These are phyloP conservation scores for Cairina moschata DNA, from an alignment of 2,113 vertebrate species.

Conservation along the genomic window DNA sequence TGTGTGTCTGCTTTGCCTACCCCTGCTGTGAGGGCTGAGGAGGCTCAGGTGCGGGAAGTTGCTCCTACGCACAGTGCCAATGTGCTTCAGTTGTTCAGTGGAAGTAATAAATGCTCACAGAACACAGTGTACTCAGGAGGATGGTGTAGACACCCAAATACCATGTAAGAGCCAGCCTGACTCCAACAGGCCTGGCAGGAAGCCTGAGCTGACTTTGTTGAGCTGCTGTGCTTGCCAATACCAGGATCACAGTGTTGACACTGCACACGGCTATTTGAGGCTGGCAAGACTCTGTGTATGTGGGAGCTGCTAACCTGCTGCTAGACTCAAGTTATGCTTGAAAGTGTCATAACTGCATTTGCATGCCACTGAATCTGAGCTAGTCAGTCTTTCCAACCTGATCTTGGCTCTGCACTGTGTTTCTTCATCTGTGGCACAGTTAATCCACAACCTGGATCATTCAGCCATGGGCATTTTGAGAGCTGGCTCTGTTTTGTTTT, in stretches of 20 bases:
- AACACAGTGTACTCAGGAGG: background rate
- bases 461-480: background rate
- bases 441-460: background rate
- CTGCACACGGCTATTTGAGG: background rate
- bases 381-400: conserved; percentile 9
- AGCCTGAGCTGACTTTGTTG: conserved; percentile 9
- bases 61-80: background rate
- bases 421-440: conserved; percentile 29
- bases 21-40: background rate
- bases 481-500: conserved; percentile 35
- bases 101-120: background rate
- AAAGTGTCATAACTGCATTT: conserved; percentile 1
- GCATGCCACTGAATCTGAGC: background rate
- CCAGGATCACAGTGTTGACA: background rate
- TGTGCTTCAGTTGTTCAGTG: background rate
- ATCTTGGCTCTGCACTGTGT: background rate
- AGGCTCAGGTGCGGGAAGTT: background rate
- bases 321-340: conserved; percentile 6
- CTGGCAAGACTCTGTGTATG: background rate
- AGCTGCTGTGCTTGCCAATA: background rate
- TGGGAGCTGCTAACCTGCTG: background rate
- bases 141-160: background rate
- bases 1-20: background rate
- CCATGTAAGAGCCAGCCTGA: background rate
- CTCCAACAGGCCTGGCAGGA: conserved; percentile 24